Evolutionary conservation across 2,797 vertebrate genomes (phyloP), one percentile per base, ranked within the genome.

Genomic region (Malurus leucopterus): DNA sequence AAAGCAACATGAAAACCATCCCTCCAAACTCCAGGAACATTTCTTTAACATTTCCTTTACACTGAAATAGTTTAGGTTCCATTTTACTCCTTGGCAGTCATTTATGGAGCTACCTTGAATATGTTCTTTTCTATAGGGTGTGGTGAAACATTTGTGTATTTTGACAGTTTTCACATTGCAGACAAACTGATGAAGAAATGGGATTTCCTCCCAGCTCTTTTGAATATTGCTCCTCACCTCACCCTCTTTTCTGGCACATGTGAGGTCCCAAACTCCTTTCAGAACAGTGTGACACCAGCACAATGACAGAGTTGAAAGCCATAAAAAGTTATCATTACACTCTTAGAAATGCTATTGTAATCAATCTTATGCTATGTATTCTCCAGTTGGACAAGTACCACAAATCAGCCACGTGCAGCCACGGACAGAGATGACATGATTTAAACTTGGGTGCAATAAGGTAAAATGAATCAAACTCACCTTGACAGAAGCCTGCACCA

Each of bases 391-490:
- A 84, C 89, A 86, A 13, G 89, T 77, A 81, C 94, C 96, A 95
- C 91, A 96, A 96, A 96, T 97, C 96, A 97, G 86, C 81, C 95
- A 74, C 93, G 46, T 51, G 91, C 86, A 96, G 93, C 88, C 91
- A 92, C 44, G 82, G 95, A 94, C 58, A 89, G 87, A 92, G 96
- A 89, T 91, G 86, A 95, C 95, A 96, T 96, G 93, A 97, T 97
- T 97, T 96, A 96, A 95, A 96, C 92, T 81, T 91, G 49, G 92
- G 96, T 95, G 95, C 96, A 95, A 96, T 95, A 95, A 95, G 41
- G 89, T 87, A 91, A 96, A 96, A 96, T 96, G 88, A 96, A 97
- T 97, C 95, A 96, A 95, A 93, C 72, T 86, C 92, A 58, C 90
- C 55, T 77, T 92, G 96, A 94, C 93, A 95, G 86, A 81, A 82